Conservation (phyloP, 53 echinoderm and acorn worm genomes). For the Actinopyga echinites region DNA sequence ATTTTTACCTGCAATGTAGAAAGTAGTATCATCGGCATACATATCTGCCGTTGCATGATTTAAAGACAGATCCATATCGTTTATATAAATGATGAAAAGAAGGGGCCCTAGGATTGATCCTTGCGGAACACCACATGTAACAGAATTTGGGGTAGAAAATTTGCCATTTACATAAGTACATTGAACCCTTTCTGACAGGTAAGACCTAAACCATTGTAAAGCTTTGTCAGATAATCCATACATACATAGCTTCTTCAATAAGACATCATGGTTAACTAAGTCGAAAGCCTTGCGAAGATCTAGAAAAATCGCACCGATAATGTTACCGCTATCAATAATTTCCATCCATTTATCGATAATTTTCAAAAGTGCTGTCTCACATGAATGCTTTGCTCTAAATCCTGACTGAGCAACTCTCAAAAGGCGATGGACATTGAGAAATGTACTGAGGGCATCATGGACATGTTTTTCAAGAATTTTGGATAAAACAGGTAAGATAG, state of each 20-base stretch:
- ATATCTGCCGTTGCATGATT: neutral
- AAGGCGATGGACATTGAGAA: too few relatives aligned
- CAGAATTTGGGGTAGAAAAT: too few relatives aligned
- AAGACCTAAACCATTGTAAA: neutral
- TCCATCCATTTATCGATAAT: neutral
- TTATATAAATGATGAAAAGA: neutral
- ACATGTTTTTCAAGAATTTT: constrained; percentile 10
- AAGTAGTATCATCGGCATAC: constrained; percentile 25
- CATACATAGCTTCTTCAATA: neutral
- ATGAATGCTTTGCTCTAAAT: neutral
- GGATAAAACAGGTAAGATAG: neutral
- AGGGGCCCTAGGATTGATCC: constrained; percentile 12
- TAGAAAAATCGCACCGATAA: neutral
- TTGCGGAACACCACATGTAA: constrained; percentile 18
- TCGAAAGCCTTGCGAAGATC: neutral
- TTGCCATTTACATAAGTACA: neutral
- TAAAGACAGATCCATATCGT: neutral
- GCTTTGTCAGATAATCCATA: neutral
- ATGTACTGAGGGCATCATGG: neutral
- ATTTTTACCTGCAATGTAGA: neutral
- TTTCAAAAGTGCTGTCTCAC: neutral
- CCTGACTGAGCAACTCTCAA: too few relatives aligned
- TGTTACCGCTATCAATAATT: neutral
- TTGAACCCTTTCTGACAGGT: neutral
- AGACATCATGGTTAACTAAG: neutral